A percentile compares a stretch with the other conserved stretches of the same genome.
Conservation (phyloP, 1,140 invertebrate genomes). For the Vollenhovia emeryi region DNA sequence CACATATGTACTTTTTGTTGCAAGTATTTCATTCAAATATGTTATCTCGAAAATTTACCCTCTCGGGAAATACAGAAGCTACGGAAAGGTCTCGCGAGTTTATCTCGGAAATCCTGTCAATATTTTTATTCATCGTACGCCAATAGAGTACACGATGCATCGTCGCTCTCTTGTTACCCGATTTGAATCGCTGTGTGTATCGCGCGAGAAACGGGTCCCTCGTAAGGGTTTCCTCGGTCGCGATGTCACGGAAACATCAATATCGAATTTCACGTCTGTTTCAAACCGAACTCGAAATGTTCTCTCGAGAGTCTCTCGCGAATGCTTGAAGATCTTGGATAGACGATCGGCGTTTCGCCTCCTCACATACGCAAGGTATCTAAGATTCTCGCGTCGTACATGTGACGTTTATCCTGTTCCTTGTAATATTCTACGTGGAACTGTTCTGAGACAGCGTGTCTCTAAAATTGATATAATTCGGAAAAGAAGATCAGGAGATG, state of each 20-base stretch:
- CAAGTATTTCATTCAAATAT: not conserved
- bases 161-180: slow-evolving; percentile 41
- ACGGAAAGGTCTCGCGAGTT: not conserved
- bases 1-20: not conserved
- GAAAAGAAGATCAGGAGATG: not conserved
- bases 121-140: slow-evolving; percentile 52
- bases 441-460: not conserved
- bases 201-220: not conserved
- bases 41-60: slow-evolving; percentile 6
- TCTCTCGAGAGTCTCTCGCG: slow-evolving; percentile 35
- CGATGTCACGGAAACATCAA: slow-evolving; percentile 36
- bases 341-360: slow-evolving; percentile 20
- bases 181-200: slow-evolving; percentile 34
- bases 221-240: slow-evolving; percentile 13
- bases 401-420: slow-evolving; percentile 7
- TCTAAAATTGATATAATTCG: not conserved
- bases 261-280: slow-evolving; percentile 45
- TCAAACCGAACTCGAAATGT: slow-evolving; percentile 43
- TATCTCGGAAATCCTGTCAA: slow-evolving; percentile 29
- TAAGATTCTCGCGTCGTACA: not conserved
- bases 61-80: slow-evolving; percentile 32
- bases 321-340: slow-evolving; percentile 31
- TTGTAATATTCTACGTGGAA: not conserved
- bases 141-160: slow-evolving; percentile 28
- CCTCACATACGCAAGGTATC: not conserved